phyloP scores from a whole-genome alignment of 1,140 invertebrate genomes.

The Drosophila micromelanica region DNA sequence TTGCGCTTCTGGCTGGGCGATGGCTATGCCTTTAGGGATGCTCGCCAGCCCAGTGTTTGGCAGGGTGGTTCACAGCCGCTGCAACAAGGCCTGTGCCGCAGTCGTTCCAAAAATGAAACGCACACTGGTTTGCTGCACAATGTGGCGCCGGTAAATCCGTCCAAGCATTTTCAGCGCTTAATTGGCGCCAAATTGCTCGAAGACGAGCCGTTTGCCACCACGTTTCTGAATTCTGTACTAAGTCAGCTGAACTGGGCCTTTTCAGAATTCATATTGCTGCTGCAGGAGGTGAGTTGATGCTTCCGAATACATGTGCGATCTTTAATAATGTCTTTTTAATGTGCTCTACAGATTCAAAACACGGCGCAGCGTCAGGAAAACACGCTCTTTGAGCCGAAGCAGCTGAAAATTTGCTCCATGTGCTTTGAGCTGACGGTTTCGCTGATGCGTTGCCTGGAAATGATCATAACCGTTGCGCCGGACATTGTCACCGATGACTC shows the following conservation, averaged over 20 bases:
- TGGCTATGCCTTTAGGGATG: constrained; percentile 92
- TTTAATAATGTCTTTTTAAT: neutral
- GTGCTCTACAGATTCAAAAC: constrained; percentile 87
- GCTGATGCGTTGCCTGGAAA: constrained; percentile 91
- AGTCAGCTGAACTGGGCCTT: constrained; percentile 95
- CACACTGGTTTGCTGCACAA: constrained; percentile 83
- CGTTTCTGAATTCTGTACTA: constrained; percentile 91
- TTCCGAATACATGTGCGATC: neutral
- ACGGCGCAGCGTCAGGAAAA: constrained; percentile 86
- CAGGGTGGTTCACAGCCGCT: constrained; percentile 72
- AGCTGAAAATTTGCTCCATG: constrained; percentile 93
- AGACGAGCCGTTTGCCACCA: constrained; percentile 85
- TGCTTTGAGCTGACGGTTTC: constrained; percentile 91
- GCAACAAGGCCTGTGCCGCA: constrained; percentile 72
- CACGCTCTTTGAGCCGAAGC: constrained; percentile 88
- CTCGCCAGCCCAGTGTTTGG: constrained; percentile 77
- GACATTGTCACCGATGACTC: constrained; percentile 87
- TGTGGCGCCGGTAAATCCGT: constrained; percentile 80
- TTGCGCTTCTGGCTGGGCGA: constrained; percentile 93
- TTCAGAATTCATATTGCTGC: constrained; percentile 93
- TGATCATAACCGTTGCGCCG: constrained; percentile 89
- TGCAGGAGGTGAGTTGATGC: constrained; percentile 89
- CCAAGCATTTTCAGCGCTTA: constrained; percentile 74
- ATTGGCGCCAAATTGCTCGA: constrained; percentile 84
- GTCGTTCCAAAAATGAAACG: constrained; percentile 80